Conservation (phyloP, 2,113 vertebrate species). For the Erythrolamprus reginae region DNA sequence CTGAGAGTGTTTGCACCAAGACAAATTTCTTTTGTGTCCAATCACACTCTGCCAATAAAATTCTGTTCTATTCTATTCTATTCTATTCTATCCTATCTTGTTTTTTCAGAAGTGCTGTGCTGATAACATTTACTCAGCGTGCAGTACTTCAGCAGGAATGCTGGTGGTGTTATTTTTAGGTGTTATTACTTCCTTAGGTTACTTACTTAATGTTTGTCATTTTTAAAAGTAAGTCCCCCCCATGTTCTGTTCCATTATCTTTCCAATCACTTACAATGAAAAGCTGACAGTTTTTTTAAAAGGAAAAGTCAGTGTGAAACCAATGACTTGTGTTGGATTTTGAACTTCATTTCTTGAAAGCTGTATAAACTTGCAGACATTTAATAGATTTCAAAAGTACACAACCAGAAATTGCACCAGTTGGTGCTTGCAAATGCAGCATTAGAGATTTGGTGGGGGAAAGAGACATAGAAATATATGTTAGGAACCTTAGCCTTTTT, state of each 20-base stretch:
- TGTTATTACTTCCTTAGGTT: background rate
- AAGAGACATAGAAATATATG: background rate
- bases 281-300: background rate
- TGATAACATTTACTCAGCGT: background rate
- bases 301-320: background rate
- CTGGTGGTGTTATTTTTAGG: background rate
- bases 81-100: too few species aligned
- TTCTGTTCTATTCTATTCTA: too few species aligned
- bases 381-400: background rate
- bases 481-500: background rate
- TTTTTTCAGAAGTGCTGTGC: background rate
- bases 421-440: background rate
- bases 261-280: background rate
- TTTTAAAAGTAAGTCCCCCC: background rate
- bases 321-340: background rate
- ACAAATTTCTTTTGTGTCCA: too few species aligned
- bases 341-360: background rate
- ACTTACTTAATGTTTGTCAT: background rate
- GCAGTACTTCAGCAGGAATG: background rate
- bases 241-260: background rate
- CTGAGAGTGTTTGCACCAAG: too few species aligned
- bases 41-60: too few species aligned
- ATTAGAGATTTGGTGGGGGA: background rate
- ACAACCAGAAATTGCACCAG: background rate
- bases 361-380: background rate